Evolutionary conservation across 2,797 vertebrate species (phyloP).

Genomic region (Acanthurus leucopareius): DNA sequence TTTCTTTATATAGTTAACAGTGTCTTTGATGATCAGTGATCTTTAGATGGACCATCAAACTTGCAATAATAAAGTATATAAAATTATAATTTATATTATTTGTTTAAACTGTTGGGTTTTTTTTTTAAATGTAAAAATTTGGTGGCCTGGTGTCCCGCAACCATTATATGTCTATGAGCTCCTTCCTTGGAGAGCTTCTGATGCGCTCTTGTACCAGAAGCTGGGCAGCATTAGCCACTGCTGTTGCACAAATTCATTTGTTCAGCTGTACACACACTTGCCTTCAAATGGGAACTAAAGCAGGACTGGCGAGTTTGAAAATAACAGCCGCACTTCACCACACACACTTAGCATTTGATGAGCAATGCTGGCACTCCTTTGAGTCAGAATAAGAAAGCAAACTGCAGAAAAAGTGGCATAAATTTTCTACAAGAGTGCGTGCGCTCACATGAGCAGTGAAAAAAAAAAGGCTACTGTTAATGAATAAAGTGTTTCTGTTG

Average conservation of each 20-base stretch:
- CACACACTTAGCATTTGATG: constrained; percentile 46
- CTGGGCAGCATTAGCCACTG: constrained; percentile 60
- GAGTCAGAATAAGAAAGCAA: constrained; percentile 47
- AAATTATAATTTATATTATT: not conserved
- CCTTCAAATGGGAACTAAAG: constrained; percentile 51
- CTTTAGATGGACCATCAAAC: not conserved
- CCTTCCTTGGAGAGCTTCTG: constrained; percentile 58
- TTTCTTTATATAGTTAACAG: not conserved
- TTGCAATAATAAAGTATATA: not conserved
- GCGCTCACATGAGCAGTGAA: constrained; percentile 20
- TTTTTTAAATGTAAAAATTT: not conserved
- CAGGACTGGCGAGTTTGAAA: constrained; percentile 51
- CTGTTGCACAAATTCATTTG: constrained; percentile 69
- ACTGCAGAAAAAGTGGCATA: constrained; percentile 37
- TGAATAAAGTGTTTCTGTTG: constrained; percentile 49
- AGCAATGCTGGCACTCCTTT: constrained; percentile 39
- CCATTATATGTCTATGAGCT: constrained; percentile 45
- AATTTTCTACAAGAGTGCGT: constrained; percentile 18
- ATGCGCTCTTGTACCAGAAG: constrained; percentile 35
- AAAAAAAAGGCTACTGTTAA: constrained; percentile 44
- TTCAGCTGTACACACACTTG: constrained; percentile 45
- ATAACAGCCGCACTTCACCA: constrained; percentile 47
- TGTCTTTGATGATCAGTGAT: not conserved
- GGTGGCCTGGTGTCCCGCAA: constrained; percentile 17
- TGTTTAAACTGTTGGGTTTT: not conserved